Base-by-base conservation (phyloP, 2,113 vertebrate species). In the Rhinoptilus africanus region DNA sequence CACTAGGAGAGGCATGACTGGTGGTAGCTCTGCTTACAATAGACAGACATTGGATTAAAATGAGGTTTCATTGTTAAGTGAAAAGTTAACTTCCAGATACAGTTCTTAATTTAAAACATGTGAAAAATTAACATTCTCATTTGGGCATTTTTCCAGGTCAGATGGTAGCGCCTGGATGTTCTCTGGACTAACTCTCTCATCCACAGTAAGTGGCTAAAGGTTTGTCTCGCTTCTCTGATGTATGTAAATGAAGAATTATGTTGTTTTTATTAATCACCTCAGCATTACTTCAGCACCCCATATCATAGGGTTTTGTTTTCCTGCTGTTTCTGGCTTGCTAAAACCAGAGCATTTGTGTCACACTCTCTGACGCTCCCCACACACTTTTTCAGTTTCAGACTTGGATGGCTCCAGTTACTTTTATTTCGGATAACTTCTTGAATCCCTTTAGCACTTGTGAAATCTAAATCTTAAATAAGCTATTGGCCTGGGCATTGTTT, bases 71-170 rank as follows among this genome's bases (percentile, higher is more conserved):
- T 34, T 83, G 30, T 66, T 87, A 88, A 92, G 48, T 69, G 53
- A 85, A 88, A 96, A 95, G 69, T 88, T 85, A 82, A 79, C 73
- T 95, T 88, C 56, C 75, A 95, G 71, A 53, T 32, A 66, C 8
- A 78, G 41, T 56, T 74, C 86, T 82, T 95, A 91, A 95, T 89
- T 94, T 92, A 91, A 95, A 92, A 89, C 74, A 85, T 92, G 57
- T 95, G 84, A 92, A 94, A 84, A 91, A 64, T 75, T 89, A 85
- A 26, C 22, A 28, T 87, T 89, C 80, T 41, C 14, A 14, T 82
- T 78, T 89, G 53, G 48, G 45, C 63, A 74, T 68, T 88, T 93
- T 92, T 79, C 82, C 74, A 92, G 57, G 30, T 87, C 77, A 92
- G 28, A 91, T 69, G 21, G 43, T 68, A 72, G 35, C 0, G 6